Evolutionary conservation across 2,797 vertebrate species (phyloP).

Genomic region (Mallotus villosus): DNA sequence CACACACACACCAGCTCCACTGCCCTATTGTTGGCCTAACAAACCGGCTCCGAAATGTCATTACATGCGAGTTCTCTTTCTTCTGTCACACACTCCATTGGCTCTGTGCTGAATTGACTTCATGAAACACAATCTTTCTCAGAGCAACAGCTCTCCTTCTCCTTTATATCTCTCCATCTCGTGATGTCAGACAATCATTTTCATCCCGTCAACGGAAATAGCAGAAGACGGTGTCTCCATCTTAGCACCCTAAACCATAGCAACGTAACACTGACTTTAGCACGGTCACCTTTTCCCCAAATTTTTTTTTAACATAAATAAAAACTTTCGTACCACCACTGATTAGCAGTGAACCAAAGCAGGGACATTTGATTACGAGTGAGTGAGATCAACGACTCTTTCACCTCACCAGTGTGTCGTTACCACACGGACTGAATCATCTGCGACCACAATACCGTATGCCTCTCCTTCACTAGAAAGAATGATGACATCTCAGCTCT

Average conservation of each 20-base stretch:
- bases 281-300: too few relatives aligned
- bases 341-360: too few relatives aligned
- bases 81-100: constrained; percentile 14
- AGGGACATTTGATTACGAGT: too few relatives aligned
- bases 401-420: too few relatives aligned
- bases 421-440: too few relatives aligned
- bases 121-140: constrained; percentile 4
- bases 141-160: neutral
- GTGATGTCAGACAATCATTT: neutral
- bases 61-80: constrained; percentile 56
- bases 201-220: neutral
- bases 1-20: constrained; percentile 26
- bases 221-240: neutral
- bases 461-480: neutral
- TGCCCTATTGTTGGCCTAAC: constrained; percentile 57
- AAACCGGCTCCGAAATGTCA: constrained; percentile 70
- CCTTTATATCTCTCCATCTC: neutral
- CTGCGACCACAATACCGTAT: neutral
- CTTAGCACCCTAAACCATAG: too few relatives aligned
- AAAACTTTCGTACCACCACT: too few relatives aligned
- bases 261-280: too few relatives aligned
- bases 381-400: too few relatives aligned
- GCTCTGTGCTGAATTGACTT: neutral
- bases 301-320: too few relatives aligned
- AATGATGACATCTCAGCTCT: neutral